phyloP scores from a whole-genome alignment of 2,888 invertebrate species.

The Himalopsyche tibetana region DNA sequence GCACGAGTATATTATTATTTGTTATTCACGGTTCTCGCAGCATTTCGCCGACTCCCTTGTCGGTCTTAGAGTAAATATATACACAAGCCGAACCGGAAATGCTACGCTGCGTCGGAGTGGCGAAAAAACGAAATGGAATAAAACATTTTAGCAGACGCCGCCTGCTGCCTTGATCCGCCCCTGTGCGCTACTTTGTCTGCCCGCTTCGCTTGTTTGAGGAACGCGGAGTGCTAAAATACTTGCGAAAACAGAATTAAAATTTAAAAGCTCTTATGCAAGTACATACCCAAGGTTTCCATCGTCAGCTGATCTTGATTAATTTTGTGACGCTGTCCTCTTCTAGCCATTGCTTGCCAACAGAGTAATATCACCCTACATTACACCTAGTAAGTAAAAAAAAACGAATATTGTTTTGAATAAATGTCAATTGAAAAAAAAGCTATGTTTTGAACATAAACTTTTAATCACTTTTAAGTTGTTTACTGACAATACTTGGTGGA shows the following conservation, averaged over 20 bases:
- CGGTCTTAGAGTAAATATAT: slow-evolving; percentile 30
- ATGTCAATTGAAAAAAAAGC: too few species aligned
- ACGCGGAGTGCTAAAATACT: slow-evolving; percentile 26
- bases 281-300: not conserved
- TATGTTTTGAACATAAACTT: too few species aligned
- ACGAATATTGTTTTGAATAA: too few species aligned
- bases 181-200: slow-evolving; percentile 27
- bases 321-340: not conserved
- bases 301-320: too few species aligned
- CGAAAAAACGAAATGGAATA: slow-evolving; percentile 22
- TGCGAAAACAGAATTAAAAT: slow-evolving; percentile 24
- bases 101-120: slow-evolving; percentile 16
- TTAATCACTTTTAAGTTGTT: too few species aligned
- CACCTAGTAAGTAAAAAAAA: too few species aligned
- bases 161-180: slow-evolving; percentile 21
- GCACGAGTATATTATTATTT: slow-evolving; percentile 21
- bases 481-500: too few species aligned
- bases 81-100: slow-evolving; percentile 26
- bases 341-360: not conserved
- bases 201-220: slow-evolving; percentile 26
- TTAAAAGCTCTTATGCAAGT: slow-evolving; percentile 25
- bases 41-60: slow-evolving; percentile 2
- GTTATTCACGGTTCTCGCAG: slow-evolving; percentile 10
- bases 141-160: slow-evolving; percentile 31
- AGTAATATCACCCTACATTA: too few species aligned